Evolutionary conservation across 2,888 invertebrate species (phyloP), one percentile per base, ranked within the genome.

Genomic region (Dromius quadrimaculatus): DNA sequence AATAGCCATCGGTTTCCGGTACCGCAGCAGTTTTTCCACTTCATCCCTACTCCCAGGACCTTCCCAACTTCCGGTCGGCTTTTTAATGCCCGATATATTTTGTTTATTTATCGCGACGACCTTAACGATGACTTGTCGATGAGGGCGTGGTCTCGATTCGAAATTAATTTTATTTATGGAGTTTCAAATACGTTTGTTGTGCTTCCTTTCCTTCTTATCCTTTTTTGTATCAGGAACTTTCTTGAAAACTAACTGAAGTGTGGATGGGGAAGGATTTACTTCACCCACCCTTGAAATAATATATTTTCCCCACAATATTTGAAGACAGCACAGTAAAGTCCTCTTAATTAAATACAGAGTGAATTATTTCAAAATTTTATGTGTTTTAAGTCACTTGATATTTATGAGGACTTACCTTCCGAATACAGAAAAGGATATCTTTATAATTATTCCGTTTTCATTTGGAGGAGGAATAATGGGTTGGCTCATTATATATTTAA

Each of bases 81-180:
- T 68, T 68, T 68, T 68, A 68, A 68, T 68, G 68, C 43, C 19
- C 68, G 68, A 68, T 68, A 68, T 68, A 68, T 68, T 68, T 59
- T 68, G 68, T 68, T 68, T 68, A 68, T 68, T 68, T 68, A 68
- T 68, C 45, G 59, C 68, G 43, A 59, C 45, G 32, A 59, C 59
- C 59, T 41, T 68, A 68, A 59, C 68, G 59, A 68, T 68, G 68
- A 68, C 68, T 68, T 68, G 68, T 68, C 43, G 68, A 45, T 54
- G 45, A 17, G 41, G 68, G 68, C 68, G 68, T 41, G 41, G 68
- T 54, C 11, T 13, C 15, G 13, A 38, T 17, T 62, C 41, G 62
- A 62, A 62, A 62, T 62, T 62, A 62, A 62, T 62, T 62, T 62
- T 62, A 62, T 62, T 62, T 62, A 62, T 62, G 62, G 62, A 23